Conservation (phyloP, 2,113 vertebrate genomes). For the Nymphicus hollandicus region DNA sequence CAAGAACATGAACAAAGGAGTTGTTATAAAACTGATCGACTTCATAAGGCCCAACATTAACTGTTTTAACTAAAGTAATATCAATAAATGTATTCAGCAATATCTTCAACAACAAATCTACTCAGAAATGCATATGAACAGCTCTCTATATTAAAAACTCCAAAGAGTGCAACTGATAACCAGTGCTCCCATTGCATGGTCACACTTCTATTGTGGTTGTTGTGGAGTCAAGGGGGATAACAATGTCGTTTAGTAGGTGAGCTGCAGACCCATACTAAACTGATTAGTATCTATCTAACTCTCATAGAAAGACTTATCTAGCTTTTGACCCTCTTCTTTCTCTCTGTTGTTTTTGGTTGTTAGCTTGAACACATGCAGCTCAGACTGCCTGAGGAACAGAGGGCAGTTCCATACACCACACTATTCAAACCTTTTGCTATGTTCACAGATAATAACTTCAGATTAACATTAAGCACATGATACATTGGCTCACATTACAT, state of each 20-base stretch:
- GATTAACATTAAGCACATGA: constrained; percentile 45
- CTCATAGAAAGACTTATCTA: background rate
- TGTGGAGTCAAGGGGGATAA: background rate
- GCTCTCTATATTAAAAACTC: background rate
- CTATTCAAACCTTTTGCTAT: background rate
- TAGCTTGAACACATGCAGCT: background rate
- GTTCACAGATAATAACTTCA: constrained; percentile 23
- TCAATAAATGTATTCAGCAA: background rate
- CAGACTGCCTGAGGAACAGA: background rate
- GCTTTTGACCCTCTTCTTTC: background rate
- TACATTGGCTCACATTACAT: background rate
- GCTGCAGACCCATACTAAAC: background rate
- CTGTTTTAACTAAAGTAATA: background rate
- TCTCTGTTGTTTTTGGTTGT: background rate
- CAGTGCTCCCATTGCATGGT: rapidly evolving
- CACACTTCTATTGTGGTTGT: background rate
- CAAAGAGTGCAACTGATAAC: background rate
- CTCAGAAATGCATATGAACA: background rate
- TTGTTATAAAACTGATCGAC: background rate
- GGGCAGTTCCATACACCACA: background rate
- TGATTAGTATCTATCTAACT: background rate
- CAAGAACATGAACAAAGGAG: background rate
- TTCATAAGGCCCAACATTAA: background rate
- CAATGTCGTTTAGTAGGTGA: background rate
- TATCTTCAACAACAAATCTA: background rate